Conservation (phyloP, 2,888 invertebrate genomes). For the Ganaspis brasiliensis region DNA sequence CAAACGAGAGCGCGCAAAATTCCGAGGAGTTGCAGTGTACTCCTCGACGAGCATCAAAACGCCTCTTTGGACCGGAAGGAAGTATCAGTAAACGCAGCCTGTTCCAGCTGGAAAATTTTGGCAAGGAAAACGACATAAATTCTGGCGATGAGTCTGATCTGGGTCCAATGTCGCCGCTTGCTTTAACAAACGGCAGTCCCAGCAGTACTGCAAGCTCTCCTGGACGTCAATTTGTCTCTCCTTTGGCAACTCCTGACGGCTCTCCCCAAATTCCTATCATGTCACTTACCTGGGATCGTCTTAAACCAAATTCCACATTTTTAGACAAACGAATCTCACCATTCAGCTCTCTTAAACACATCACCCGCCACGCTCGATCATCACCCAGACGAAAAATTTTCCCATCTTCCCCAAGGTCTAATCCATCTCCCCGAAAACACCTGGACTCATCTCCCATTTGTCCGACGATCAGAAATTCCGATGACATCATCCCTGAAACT, state of each 20-base stretch:
- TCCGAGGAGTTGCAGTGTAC: conserved; percentile 65
- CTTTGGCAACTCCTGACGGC: conserved; percentile 67
- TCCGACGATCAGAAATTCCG: conserved; percentile 40
- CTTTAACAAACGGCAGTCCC: conserved; percentile 67
- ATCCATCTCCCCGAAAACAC: not conserved
- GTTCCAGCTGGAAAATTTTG: conserved; percentile 55
- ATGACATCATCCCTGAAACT: conserved; percentile 70
- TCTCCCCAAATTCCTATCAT: conserved; percentile 55
- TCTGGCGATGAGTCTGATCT: conserved; percentile 75
- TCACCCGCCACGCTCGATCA: conserved; percentile 65
- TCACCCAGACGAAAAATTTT: conserved; percentile 65
- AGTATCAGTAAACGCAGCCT: conserved; percentile 67
- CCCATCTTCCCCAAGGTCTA: conserved; percentile 57
- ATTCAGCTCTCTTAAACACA: conserved; percentile 66
- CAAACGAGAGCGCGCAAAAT: conserved; percentile 63
- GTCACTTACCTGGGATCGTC: conserved; percentile 64
- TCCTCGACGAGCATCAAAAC: conserved; percentile 67
- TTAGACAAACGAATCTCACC: conserved; percentile 56
- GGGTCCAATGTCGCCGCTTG: conserved; percentile 75
- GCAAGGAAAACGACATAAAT: conserved; percentile 47
- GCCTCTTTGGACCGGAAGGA: conserved; percentile 62
- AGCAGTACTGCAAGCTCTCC: conserved; percentile 67
- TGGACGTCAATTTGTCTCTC: conserved; percentile 67
- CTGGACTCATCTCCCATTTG: conserved; percentile 46
- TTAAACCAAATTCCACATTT: conserved; percentile 50